Conservation (phyloP, 1,140 invertebrate genomes). For the Bombyx mori region DNA sequence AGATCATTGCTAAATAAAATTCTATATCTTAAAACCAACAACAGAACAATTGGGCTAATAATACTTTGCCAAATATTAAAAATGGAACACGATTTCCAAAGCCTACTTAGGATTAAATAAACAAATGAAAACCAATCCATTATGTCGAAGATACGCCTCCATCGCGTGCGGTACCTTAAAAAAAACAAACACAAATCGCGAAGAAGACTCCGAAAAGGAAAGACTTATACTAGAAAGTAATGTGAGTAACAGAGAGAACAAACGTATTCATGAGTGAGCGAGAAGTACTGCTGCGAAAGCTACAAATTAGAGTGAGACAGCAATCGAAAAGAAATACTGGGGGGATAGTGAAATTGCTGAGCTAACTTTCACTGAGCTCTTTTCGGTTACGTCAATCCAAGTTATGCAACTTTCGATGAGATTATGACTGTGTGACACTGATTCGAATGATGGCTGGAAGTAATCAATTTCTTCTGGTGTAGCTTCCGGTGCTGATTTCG, state of each 20-base stretch:
- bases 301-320: slow-evolving; percentile 29
- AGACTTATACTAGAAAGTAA: slow-evolving; percentile 23
- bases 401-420: slow-evolving; percentile 47
- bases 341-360: slow-evolving; percentile 52
- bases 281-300: slow-evolving; percentile 21
- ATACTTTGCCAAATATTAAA: too few relatives aligned
- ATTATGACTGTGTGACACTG: slow-evolving; percentile 60
- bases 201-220: slow-evolving; percentile 40
- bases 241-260: slow-evolving; percentile 26
- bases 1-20: neutral
- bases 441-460: slow-evolving; percentile 53
- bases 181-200: slow-evolving; percentile 43
- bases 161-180: slow-evolving; percentile 48
- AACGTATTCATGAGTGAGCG: slow-evolving; percentile 22
- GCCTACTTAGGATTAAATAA: too few relatives aligned
- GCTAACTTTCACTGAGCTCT: slow-evolving; percentile 64
- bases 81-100: too few relatives aligned
- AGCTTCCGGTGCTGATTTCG: slow-evolving; percentile 33
- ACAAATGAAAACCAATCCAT: slow-evolving; percentile 38
- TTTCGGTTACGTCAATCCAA: slow-evolving; percentile 60
- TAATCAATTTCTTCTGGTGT: slow-evolving; percentile 38
- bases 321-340: slow-evolving; percentile 36
- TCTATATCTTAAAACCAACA: too few relatives aligned
- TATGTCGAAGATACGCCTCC: slow-evolving; percentile 42
- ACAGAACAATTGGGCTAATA: too few relatives aligned